phyloP scores from a whole-genome alignment of 2,797 vertebrate species.

The Lagodon rhomboides region DNA sequence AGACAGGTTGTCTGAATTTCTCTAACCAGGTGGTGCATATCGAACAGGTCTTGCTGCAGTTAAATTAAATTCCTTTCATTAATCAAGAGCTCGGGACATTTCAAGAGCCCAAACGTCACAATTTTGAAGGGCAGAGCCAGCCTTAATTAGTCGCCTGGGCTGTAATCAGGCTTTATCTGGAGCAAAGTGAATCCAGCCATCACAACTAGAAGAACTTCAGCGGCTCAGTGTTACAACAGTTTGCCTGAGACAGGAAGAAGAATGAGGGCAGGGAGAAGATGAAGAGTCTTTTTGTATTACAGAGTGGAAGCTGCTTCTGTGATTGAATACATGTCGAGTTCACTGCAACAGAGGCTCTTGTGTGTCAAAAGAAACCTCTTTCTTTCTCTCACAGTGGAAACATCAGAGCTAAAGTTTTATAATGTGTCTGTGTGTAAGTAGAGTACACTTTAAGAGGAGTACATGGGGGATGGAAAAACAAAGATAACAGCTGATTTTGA shows the following conservation, averaged over 20 bases:
- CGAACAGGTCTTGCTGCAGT: slow-evolving; percentile 13
- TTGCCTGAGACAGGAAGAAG: slow-evolving; percentile 37
- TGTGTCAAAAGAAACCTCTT: slow-evolving; percentile 44
- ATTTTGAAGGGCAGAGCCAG: slow-evolving; percentile 28
- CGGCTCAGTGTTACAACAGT: slow-evolving; percentile 25
- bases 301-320: slow-evolving; percentile 37
- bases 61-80: slow-evolving; percentile 36
- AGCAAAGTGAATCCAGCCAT: slow-evolving; percentile 42
- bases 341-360: slow-evolving; percentile 41
- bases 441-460: neutral
- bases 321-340: slow-evolving; percentile 60
- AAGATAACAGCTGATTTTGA: neutral
- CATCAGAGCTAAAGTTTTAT: slow-evolving; percentile 30
- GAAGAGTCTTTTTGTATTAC: slow-evolving; percentile 51
- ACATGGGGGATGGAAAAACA: neutral
- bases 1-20: neutral
- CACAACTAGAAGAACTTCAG: slow-evolving; percentile 27
- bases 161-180: slow-evolving; percentile 48
- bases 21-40: slow-evolving; percentile 10
- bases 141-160: slow-evolving; percentile 48
- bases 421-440: slow-evolving; percentile 11
- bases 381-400: slow-evolving; percentile 25
- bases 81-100: slow-evolving; percentile 45
- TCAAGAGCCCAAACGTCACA: slow-evolving; percentile 21
- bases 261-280: slow-evolving; percentile 32